Conservation (phyloP, 2,797 vertebrate genomes). For the Lindbergichthys nudifrons region DNA sequence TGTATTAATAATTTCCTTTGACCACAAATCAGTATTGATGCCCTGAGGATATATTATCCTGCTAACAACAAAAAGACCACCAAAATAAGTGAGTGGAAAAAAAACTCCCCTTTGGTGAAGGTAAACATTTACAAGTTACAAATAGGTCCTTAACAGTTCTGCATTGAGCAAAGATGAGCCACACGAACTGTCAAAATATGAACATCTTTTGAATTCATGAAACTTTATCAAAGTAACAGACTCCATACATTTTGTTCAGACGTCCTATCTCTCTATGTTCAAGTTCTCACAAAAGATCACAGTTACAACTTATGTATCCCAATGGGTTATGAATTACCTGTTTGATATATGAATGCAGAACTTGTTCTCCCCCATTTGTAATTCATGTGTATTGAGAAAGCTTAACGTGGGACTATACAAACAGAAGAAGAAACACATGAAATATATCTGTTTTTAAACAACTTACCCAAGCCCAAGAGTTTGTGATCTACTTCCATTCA, state of each 20-base stretch:
- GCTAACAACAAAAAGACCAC: too few species aligned
- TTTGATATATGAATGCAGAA: neutral
- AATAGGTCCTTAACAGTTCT: conserved; percentile 15
- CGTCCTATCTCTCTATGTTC: conserved; percentile 16
- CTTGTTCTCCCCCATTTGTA: conserved; percentile 18
- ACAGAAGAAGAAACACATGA: conserved; percentile 31
- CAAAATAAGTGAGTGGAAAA: too few species aligned
- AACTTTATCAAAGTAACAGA: conserved; percentile 39
- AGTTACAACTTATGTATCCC: conserved; percentile 22
- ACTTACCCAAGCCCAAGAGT: conserved; percentile 18
- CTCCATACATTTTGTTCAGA: conserved; percentile 25
- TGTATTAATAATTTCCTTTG: neutral
- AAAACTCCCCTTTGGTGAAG: too few species aligned
- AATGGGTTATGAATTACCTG: conserved; percentile 22
- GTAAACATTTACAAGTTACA: neutral
- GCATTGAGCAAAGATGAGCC: conserved; percentile 22
- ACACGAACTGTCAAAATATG: conserved; percentile 22
- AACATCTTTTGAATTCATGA: conserved; percentile 32
- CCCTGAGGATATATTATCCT: neutral
- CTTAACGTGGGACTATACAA: conserved; percentile 21
- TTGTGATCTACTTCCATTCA: conserved; percentile 49
- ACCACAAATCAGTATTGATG: conserved; percentile 1
- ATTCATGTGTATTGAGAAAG: conserved; percentile 27
- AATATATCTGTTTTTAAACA: conserved; percentile 42
- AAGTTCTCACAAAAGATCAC: conserved; percentile 27